These are phyloP conservation scores for Eupithecia inturbata DNA, from an alignment of 2,888 invertebrate genomes.

Conservation along the genomic window DNA sequence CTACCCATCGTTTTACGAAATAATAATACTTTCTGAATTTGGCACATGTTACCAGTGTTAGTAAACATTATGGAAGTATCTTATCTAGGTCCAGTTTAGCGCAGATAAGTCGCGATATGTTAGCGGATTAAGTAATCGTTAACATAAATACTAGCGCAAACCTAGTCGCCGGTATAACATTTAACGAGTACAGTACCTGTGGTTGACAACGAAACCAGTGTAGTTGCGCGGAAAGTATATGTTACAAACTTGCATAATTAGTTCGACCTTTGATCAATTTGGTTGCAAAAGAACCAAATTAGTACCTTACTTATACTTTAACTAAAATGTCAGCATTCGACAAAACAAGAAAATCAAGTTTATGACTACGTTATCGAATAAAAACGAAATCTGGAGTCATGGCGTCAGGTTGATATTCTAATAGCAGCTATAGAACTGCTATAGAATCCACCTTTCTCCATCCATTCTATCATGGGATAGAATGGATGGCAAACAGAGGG, in stretches of 20 bases:
- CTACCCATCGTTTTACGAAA: neutral
- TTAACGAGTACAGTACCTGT: neutral
- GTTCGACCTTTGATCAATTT: conserved; percentile 14
- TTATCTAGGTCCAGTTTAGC: neutral
- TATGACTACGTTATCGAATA: neutral
- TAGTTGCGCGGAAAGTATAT: conserved; percentile 12
- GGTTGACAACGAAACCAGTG: conserved; percentile 3
- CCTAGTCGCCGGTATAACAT: neutral
- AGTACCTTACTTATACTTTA: neutral
- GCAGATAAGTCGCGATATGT: conserved; percentile 9
- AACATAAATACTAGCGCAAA: neutral
- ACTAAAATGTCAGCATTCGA: conserved; percentile 33
- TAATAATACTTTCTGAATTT: conserved; percentile 12
- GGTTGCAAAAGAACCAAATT: conserved; percentile 4
- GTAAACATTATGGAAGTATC: conserved; percentile 6
- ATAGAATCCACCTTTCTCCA: no score
- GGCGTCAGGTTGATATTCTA: conserved; percentile 14
- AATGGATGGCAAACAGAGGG: conserved; percentile 65
- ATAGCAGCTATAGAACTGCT: no score
- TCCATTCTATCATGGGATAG: conserved; percentile 47
- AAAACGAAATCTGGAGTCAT: neutral
- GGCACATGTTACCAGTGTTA: conserved; percentile 22
- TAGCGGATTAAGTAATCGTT: conserved; percentile 1
- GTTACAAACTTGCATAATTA: conserved; percentile 9
- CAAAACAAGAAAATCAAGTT: conserved; percentile 34